A percentile compares a stretch with the other conserved stretches of the same genome.
These are phyloP conservation scores for Pan paniscus DNA, from an alignment of 2,113 vertebrate genomes.

Conservation along the genomic window DNA sequence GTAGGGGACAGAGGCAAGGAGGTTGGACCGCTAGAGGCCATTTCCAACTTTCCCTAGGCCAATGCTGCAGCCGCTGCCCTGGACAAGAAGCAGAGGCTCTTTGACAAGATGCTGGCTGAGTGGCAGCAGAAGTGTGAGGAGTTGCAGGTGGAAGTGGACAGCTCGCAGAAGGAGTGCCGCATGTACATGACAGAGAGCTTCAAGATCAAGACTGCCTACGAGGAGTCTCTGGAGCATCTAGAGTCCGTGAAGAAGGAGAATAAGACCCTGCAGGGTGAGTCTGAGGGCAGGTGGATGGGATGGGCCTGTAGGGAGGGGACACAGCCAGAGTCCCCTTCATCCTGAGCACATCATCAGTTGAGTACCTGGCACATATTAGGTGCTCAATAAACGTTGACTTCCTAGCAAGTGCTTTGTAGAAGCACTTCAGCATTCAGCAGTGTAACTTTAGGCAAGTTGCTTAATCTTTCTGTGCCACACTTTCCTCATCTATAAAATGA, in stretches of 20 bases:
- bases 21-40: background rate
- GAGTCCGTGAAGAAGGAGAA: conserved; percentile 83
- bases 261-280: conserved; percentile 82
- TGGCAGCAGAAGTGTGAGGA: conserved; percentile 85
- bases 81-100: conserved; percentile 85
- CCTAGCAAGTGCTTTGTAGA: background rate
- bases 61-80: conserved; percentile 82
- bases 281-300: background rate
- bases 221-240: conserved; percentile 83
- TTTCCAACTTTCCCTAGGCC: conserved; percentile 76
- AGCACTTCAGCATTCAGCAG: background rate
- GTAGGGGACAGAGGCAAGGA: background rate
- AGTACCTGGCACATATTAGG: background rate
- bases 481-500: background rate
- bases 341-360: background rate
- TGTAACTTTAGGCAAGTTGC: background rate
- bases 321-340: background rate
- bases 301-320: background rate
- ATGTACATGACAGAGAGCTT: conserved; percentile 83
- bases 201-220: conserved; percentile 82
- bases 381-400: background rate
- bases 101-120: conserved; percentile 84
- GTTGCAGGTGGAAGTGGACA: conserved; percentile 82
- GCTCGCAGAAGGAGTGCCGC: conserved; percentile 84
- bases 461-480: background rate